phyloP scores from a whole-genome alignment of 2,113 vertebrate species.

The Lonchura striata region DNA sequence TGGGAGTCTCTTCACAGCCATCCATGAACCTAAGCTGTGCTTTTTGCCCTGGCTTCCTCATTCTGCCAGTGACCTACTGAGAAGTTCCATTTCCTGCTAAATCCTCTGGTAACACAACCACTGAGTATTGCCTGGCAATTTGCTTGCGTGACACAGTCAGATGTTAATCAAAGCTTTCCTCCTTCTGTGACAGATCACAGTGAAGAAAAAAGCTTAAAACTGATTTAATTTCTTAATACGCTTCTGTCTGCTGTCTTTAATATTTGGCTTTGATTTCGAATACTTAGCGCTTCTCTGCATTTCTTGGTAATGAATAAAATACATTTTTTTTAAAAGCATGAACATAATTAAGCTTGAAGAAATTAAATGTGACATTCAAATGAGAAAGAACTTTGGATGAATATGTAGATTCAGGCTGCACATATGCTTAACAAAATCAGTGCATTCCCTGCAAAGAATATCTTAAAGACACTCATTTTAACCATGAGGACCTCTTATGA shows the following conservation, averaged over 20 bases:
- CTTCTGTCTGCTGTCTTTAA: constrained; percentile 46
- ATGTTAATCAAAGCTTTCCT: constrained; percentile 42
- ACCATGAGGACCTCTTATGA: background rate
- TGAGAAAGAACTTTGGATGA: constrained; percentile 25
- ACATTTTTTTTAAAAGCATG: background rate
- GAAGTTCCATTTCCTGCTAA: constrained; percentile 18
- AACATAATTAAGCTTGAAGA: constrained; percentile 55
- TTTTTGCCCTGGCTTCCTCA: background rate
- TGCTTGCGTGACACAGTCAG: constrained; percentile 22
- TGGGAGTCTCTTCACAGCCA: background rate
- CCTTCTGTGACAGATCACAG: constrained; percentile 41
- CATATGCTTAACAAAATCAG: background rate
- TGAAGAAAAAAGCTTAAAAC: constrained; percentile 37
- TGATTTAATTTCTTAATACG: constrained; percentile 60
- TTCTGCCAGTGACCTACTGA: background rate
- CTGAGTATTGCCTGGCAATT: constrained; percentile 6
- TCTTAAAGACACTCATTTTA: background rate
- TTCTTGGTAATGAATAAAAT: constrained; percentile 58
- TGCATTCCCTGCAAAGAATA: background rate
- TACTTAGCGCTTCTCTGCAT: constrained; percentile 39
- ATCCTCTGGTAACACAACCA: background rate
- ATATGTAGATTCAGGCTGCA: constrained; percentile 7
- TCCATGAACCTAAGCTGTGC: background rate
- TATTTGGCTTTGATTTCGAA: constrained; percentile 59
- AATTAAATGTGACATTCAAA: constrained; percentile 57